Conservation (phyloP, 2,888 invertebrate species). For the Mythimna pallens region DNA sequence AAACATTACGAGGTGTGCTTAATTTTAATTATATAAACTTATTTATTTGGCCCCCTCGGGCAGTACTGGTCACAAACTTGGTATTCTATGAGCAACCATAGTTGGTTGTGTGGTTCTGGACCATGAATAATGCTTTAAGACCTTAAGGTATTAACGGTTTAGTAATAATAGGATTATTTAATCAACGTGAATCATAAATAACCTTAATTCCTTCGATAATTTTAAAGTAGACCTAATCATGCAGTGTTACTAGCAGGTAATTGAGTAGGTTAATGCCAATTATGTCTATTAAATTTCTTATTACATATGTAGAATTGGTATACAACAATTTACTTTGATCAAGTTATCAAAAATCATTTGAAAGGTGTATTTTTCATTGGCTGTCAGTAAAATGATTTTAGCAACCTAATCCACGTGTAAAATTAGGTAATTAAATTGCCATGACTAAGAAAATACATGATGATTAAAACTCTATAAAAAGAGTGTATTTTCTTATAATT, state of each 20-base stretch:
- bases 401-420: no score
- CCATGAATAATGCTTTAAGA: conserved; percentile 25
- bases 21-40: conserved; percentile 28
- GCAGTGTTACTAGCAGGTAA: neutral
- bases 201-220: neutral
- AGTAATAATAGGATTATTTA: conserved; percentile 40
- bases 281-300: no score
- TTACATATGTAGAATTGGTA: no score
- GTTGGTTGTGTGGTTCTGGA: neutral
- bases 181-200: conserved; percentile 38
- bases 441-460: no score
- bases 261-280: neutral
- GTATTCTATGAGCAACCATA: conserved; percentile 33
- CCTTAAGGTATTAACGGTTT: conserved; percentile 10
- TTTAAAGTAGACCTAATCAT: neutral
- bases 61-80: conserved; percentile 24
- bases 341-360: no score
- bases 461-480: no score
- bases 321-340: no score
- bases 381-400: no score
- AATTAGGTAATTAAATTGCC: no score
- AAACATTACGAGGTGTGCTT: conserved; percentile 38
- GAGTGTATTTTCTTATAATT: no score
- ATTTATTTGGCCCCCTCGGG: conserved; percentile 36
- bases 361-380: no score